A percentile compares a stretch with the other conserved stretches of the same genome.
Conservation (phyloP, 37 sponge, comb jelly and placozoan genomes). For the Ianthella basta region DNA sequence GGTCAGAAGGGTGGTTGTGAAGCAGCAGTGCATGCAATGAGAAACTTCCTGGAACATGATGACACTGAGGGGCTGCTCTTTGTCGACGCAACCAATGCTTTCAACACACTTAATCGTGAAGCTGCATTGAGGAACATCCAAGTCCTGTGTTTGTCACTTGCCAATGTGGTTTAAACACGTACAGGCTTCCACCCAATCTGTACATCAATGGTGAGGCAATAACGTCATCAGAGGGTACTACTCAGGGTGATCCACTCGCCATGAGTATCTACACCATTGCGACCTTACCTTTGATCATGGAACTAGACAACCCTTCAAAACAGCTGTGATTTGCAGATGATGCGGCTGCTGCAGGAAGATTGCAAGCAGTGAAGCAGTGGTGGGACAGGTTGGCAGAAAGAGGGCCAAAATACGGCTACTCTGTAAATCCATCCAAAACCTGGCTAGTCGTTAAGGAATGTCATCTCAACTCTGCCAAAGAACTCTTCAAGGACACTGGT, state of each 20-base stretch:
- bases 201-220: constrained; percentile 39
- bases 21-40: background rate
- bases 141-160: constrained; percentile 31
- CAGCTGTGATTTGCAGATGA: constrained; percentile 36
- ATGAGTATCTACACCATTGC: constrained; percentile 59
- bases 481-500: background rate
- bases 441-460: constrained; percentile 5
- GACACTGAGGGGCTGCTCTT: constrained; percentile 7
- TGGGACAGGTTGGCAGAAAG: background rate
- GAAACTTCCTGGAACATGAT: background rate
- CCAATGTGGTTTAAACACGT: constrained; percentile 39
- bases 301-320: background rate
- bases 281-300: constrained; percentile 38
- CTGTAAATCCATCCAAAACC: constrained; percentile 23
- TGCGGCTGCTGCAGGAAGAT: constrained; percentile 1
- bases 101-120: constrained; percentile 38
- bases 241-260: constrained; percentile 44
- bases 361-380: background rate
- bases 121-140: constrained; percentile 45
- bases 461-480: background rate
- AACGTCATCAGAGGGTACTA: constrained; percentile 53
- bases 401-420: too few relatives aligned
- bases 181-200: constrained; percentile 12
- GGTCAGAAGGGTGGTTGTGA: background rate
- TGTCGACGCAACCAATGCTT: constrained; percentile 33